Percentiles rank a stretch among this genome's conserved stretches.
These are phyloP conservation scores for Furcifer pardalis DNA, from an alignment of 2,797 vertebrate genomes.

Conservation along the genomic window DNA sequence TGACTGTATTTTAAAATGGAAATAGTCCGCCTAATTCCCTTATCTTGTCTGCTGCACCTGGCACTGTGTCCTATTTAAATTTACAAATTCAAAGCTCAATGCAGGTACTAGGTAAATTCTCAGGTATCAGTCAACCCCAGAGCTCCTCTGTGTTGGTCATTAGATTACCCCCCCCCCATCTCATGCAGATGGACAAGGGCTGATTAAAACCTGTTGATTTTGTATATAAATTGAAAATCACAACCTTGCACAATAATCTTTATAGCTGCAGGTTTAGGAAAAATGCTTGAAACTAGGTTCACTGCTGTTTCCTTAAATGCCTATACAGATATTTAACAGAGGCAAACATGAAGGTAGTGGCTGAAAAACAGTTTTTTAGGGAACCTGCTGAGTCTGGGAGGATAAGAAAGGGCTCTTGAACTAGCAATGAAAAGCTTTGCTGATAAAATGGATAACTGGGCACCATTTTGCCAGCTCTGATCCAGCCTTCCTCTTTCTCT, in stretches of 20 bases:
- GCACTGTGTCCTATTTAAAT: conserved; percentile 69
- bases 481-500: background rate
- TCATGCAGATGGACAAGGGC: conserved; percentile 12
- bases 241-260: conserved; percentile 36
- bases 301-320: background rate
- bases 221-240: conserved; percentile 37
- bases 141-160: conserved; percentile 55
- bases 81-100: conserved; percentile 73
- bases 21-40: conserved; percentile 56
- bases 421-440: background rate
- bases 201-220: conserved; percentile 29
- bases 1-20: conserved; percentile 44
- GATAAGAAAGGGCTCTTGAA: background rate
- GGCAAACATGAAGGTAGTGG: background rate
- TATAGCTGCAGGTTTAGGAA: accelerated
- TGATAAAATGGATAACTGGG: conserved; percentile 28
- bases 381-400: background rate
- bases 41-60: conserved; percentile 75
- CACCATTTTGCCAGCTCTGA: background rate
- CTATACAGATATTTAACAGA: background rate
- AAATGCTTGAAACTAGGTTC: conserved; percentile 4
- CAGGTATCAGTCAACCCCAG: conserved; percentile 59
- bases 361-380: accelerated
- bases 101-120: conserved; percentile 55
- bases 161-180: conserved; percentile 13